phyloP scores from a whole-genome alignment of 2,888 invertebrate species.

The Euspilapteryx auroguttella region DNA sequence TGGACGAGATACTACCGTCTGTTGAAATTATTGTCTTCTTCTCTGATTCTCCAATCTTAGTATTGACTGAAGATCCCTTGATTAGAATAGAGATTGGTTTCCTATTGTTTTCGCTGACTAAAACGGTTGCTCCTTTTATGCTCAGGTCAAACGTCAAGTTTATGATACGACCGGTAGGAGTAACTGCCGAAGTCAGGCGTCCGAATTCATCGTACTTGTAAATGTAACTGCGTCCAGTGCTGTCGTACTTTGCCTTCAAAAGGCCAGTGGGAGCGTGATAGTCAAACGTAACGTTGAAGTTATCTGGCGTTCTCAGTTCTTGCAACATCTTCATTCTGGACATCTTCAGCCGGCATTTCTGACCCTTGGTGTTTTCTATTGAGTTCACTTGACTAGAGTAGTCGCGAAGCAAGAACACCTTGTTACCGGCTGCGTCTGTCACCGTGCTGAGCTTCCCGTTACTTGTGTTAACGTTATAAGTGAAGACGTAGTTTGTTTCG shows the following conservation, averaged over 20 bases:
- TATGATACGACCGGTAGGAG: constrained; percentile 93
- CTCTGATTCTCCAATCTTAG: constrained; percentile 80
- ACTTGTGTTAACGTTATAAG: constrained; percentile 95
- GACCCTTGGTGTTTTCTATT: constrained; percentile 91
- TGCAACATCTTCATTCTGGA: constrained; percentile 91
- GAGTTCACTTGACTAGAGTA: constrained; percentile 90
- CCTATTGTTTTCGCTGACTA: constrained; percentile 79
- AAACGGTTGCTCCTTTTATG: constrained; percentile 85
- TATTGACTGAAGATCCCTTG: constrained; percentile 83
- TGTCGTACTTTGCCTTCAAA: constrained; percentile 85
- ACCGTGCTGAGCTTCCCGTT: constrained; percentile 94
- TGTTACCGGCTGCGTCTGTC: constrained; percentile 90
- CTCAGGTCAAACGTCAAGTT: constrained; percentile 88
- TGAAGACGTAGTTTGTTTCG: constrained; percentile 89
- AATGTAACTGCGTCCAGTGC: constrained; percentile 87
- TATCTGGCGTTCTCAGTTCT: constrained; percentile 88
- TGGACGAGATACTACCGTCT: constrained; percentile 80
- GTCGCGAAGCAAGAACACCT: constrained; percentile 80
- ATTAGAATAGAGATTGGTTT: constrained; percentile 85
- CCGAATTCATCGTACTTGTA: constrained; percentile 97
- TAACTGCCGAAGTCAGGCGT: constrained; percentile 85
- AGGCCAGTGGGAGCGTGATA: constrained; percentile 91
- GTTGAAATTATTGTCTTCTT: constrained; percentile 77
- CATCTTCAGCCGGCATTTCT: constrained; percentile 88
- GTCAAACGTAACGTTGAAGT: constrained; percentile 91